Conservation (phyloP, 2,888 invertebrate species). For the Noctua comes region DNA sequence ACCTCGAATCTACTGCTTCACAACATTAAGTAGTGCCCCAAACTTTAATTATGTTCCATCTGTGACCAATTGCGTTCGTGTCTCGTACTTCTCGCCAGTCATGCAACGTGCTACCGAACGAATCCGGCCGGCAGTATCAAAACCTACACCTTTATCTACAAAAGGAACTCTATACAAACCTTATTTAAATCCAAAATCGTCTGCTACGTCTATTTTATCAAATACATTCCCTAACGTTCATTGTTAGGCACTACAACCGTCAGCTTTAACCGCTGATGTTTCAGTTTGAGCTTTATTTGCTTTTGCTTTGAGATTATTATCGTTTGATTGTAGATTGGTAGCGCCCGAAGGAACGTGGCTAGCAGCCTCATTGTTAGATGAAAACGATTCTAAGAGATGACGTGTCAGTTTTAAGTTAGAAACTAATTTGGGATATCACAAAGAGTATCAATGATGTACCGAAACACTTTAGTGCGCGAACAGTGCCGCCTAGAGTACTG, state of each 20-base stretch:
- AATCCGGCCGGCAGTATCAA: conserved; percentile 66
- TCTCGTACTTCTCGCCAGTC: conserved; percentile 89
- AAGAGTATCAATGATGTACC: conserved; percentile 87
- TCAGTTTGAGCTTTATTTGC: conserved; percentile 84
- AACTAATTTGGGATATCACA: conserved; percentile 90
- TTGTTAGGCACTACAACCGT: conserved; percentile 79
- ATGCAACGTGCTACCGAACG: conserved; percentile 89
- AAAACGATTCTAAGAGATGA: conserved; percentile 89
- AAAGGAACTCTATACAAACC: conserved; percentile 75
- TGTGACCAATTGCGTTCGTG: conserved; percentile 90
- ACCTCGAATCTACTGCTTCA: conserved; percentile 88
- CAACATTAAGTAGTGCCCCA: conserved; percentile 89
- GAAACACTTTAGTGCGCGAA: conserved; percentile 86
- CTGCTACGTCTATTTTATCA: conserved; percentile 69
- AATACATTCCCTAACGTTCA: conserved; percentile 77
- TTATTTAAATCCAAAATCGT: conserved; percentile 77
- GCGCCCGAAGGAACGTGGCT: conserved; percentile 87
- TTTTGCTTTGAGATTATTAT: conserved; percentile 76
- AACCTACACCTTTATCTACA: conserved; percentile 60
- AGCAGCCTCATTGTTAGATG: conserved; percentile 86
- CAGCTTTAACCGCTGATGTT: conserved; percentile 72
- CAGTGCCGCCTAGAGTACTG: conserved; percentile 81
- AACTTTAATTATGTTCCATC: conserved; percentile 90
- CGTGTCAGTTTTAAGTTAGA: conserved; percentile 86
- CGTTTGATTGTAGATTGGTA: conserved; percentile 62